Conservation (phyloP, 2,888 invertebrate genomes). For the Agonopterix alstromeriana region DNA sequence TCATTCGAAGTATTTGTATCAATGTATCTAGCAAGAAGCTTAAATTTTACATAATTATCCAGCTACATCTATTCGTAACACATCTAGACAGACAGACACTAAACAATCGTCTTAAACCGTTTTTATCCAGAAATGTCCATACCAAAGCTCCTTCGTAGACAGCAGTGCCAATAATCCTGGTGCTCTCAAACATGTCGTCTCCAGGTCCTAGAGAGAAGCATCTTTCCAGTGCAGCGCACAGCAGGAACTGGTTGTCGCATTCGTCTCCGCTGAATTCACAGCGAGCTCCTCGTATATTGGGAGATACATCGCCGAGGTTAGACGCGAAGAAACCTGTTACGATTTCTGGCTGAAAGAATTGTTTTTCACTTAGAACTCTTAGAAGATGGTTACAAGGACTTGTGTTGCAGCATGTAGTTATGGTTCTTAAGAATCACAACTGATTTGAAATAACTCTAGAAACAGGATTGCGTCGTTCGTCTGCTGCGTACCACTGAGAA, state of each 20-base stretch:
- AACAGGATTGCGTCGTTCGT: too few relatives aligned
- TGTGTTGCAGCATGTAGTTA: too few relatives aligned
- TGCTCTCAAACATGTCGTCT: slow-evolving; percentile 88
- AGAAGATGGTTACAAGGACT: too few relatives aligned
- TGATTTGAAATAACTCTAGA: too few relatives aligned
- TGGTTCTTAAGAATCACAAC: too few relatives aligned
- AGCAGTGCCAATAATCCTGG: slow-evolving; percentile 83
- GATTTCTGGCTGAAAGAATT: slow-evolving; percentile 78
- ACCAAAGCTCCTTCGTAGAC: slow-evolving; percentile 81
- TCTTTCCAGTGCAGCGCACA: slow-evolving; percentile 76
- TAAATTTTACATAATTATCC: too few relatives aligned
- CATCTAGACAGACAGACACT: too few relatives aligned
- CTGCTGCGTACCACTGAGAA: too few relatives aligned
- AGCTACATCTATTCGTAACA: too few relatives aligned
- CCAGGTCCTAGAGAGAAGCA: slow-evolving; percentile 90
- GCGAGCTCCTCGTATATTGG: slow-evolving; percentile 84
- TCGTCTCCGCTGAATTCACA: slow-evolving; percentile 83
- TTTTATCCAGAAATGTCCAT: slow-evolving; percentile 12
- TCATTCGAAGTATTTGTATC: too few relatives aligned
- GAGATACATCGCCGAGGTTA: slow-evolving; percentile 90
- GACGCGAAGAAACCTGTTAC: slow-evolving; percentile 89
- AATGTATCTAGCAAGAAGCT: too few relatives aligned
- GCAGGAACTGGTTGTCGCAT: slow-evolving; percentile 82
- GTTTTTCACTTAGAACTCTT: neutral
- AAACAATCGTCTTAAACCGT: too few relatives aligned